Conservation (phyloP, 2,113 vertebrate species). For the Varanus komodoensis region DNA sequence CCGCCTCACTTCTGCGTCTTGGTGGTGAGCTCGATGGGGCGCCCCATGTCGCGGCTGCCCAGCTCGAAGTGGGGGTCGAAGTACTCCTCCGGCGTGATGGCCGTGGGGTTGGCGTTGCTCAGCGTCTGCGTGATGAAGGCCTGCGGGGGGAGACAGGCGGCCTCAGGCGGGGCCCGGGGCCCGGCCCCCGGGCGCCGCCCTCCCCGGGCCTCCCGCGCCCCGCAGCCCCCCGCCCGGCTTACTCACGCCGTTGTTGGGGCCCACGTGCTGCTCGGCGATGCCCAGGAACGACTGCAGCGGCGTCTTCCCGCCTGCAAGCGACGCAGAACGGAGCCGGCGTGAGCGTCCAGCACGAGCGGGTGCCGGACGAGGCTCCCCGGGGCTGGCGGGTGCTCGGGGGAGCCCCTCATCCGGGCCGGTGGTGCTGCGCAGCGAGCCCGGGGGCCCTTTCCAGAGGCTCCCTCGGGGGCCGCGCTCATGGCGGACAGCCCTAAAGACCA, state of each 20-base stretch:
- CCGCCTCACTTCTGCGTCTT: constrained; percentile 95
- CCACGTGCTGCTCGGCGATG: constrained; percentile 96
- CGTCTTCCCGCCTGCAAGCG: constrained; percentile 89
- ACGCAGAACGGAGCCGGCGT: background rate
- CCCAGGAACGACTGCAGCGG: constrained; percentile 97
- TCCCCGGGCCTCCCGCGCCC: background rate
- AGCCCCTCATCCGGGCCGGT: background rate
- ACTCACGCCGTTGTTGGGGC: constrained; percentile 92
- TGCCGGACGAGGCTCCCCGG: background rate
- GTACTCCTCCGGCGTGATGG: constrained; percentile 96
- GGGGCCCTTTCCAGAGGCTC: too few species aligned
- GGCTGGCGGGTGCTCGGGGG: too few species aligned
- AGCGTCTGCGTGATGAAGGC: constrained; percentile 93
- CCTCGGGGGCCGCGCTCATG: too few species aligned
- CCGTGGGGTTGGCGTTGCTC: constrained; percentile 89
- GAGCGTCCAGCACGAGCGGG: background rate
- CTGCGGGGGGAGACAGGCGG: constrained; percentile 59
- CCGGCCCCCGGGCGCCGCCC: background rate
- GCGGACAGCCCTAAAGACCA: too few species aligned
- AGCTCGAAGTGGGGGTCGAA: constrained; percentile 90
- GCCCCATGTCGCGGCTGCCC: constrained; percentile 91
- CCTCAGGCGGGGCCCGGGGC: rapidly evolving
- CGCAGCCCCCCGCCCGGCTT: background rate
- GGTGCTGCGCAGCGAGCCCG: too few species aligned
- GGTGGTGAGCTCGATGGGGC: constrained; percentile 95